Conservation (phyloP, 53 echinoderm and acorn worm genomes). For the Temnopleurus reevesii region DNA sequence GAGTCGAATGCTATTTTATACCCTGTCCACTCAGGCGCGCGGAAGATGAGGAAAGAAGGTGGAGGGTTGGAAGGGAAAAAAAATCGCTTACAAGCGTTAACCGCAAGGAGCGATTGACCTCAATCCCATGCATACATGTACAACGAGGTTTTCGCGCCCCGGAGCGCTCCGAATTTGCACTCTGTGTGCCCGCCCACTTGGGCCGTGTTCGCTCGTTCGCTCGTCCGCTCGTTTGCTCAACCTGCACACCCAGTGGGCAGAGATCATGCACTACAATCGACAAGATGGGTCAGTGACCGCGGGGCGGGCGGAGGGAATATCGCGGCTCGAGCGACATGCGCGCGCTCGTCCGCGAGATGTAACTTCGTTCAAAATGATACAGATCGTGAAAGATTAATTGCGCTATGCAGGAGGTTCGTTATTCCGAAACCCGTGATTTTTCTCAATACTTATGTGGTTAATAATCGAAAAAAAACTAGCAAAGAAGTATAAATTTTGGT, state of each 20-base stretch:
- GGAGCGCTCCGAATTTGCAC: background rate
- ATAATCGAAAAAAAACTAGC: too few relatives aligned
- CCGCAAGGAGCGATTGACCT: constrained; percentile 61
- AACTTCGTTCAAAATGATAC: too few relatives aligned
- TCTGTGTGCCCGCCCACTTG: constrained; percentile 49
- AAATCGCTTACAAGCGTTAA: constrained; percentile 38
- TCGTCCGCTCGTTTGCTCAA: background rate
- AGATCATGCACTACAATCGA: constrained; percentile 19
- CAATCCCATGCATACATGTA: constrained; percentile 52
- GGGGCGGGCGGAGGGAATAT: background rate
- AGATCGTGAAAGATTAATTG: too few relatives aligned
- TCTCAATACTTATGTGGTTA: too few relatives aligned
- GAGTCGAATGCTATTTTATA: constrained; percentile 31
- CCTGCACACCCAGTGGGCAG: constrained; percentile 8
- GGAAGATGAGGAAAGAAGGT: constrained; percentile 35
- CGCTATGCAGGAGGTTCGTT: too few relatives aligned
- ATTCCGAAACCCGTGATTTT: too few relatives aligned
- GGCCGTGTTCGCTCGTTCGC: constrained; percentile 26
- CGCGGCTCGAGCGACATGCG: background rate
- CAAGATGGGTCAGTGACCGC: constrained; percentile 46
- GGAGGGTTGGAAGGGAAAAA: background rate
- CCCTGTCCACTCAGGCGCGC: constrained; percentile 39
- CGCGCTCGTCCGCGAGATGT: too few relatives aligned
- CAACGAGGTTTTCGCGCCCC: constrained; percentile 21
- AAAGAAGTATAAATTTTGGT: too few relatives aligned